Evolutionary conservation across 2,113 vertebrate species (phyloP).

Genomic region (Erythrolamprus reginae): DNA sequence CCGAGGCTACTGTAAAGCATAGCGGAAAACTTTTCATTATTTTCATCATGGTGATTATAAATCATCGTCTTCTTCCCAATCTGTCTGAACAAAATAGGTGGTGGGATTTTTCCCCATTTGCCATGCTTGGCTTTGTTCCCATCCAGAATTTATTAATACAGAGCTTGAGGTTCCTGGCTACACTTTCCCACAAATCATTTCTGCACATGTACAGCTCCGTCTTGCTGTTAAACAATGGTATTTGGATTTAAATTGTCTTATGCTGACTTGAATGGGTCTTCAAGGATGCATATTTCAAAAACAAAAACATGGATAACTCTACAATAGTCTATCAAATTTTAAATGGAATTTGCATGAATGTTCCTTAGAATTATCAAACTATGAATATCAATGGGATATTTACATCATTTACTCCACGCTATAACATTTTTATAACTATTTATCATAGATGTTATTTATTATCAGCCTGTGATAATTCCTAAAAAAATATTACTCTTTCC

Average conservation of each 20-base stretch:
- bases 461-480: background rate
- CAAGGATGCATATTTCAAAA: background rate
- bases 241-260: background rate
- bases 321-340: background rate
- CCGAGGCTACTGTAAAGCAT: conserved; percentile 31
- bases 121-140: background rate
- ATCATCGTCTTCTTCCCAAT: conserved; percentile 42
- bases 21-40: conserved; percentile 47
- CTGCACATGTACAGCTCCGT: background rate
- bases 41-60: conserved; percentile 60
- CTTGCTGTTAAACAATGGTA: background rate
- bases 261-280: background rate
- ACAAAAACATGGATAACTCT: background rate
- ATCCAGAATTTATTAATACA: conserved; percentile 15
- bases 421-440: background rate
- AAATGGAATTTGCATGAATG: background rate
- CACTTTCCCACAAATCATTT: conserved; percentile 10
- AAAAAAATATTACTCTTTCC: background rate
- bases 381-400: background rate
- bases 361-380: background rate
- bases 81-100: conserved; percentile 49
- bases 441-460: too few species aligned
- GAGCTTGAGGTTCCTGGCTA: background rate
- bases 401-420: background rate
- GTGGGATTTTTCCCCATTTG: conserved; percentile 35